Evolutionary conservation across 2,797 vertebrate genomes (phyloP).

Genomic region (Cynopterus sphinx): DNA sequence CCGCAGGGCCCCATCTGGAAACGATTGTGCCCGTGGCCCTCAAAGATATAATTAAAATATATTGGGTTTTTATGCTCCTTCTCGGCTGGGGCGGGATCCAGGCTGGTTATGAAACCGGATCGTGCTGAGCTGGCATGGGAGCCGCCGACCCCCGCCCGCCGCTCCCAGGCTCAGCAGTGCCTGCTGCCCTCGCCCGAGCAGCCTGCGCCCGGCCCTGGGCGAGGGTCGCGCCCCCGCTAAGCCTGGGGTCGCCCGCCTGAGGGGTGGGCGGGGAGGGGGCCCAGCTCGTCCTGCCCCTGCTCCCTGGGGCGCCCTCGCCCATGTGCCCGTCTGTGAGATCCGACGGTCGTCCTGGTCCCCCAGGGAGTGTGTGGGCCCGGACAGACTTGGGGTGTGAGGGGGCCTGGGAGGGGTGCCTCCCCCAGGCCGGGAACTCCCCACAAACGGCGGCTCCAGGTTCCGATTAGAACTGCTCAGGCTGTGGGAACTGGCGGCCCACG

Average conservation of each 20-base stretch:
- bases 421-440: neutral
- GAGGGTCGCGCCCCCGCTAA: no score
- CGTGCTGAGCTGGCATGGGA: neutral
- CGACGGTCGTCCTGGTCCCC: neutral
- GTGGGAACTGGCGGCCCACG: rapidly evolving
- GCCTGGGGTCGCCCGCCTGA: neutral
- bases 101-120: slow-evolving; percentile 62
- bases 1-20: slow-evolving; percentile 80
- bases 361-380: neutral
- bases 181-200: neutral
- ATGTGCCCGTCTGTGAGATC: neutral
- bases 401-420: neutral
- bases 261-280: rapidly evolving
- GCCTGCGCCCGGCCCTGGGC: neutral
- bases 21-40: slow-evolving; percentile 76
- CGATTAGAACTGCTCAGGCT: neutral
- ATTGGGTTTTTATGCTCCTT: slow-evolving; percentile 66
- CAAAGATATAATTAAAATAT: slow-evolving; percentile 81
- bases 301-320: no score
- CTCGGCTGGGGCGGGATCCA: slow-evolving; percentile 42
- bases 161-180: neutral
- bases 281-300: rapidly evolving
- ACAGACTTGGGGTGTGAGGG: neutral
- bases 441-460: neutral
- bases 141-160: neutral